Conservation (phyloP, 2,888 invertebrate genomes). For the Rhyacophila evoluta region DNA sequence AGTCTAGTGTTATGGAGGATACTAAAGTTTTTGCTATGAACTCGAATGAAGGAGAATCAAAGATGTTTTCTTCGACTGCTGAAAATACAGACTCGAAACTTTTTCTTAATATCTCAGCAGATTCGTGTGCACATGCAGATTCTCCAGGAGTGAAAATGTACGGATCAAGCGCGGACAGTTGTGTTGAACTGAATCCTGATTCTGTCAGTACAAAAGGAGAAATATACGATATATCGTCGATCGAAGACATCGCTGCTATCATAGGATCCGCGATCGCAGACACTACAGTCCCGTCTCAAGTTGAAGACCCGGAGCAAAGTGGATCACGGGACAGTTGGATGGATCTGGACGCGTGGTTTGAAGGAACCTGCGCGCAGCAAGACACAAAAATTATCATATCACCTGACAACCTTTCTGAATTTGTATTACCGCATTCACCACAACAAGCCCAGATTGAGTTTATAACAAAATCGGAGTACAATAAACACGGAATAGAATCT, state of each 20-base stretch:
- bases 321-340: slow-evolving; percentile 88
- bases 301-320: slow-evolving; percentile 78
- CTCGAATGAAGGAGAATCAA: slow-evolving; percentile 65
- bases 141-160: slow-evolving; percentile 70
- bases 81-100: slow-evolving; percentile 67
- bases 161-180: slow-evolving; percentile 68
- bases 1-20: slow-evolving; percentile 73
- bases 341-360: slow-evolving; percentile 90
- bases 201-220: slow-evolving; percentile 69
- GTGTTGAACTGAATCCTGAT: slow-evolving; percentile 65
- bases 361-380: slow-evolving; percentile 80
- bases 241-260: slow-evolving; percentile 87
- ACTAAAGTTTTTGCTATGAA: slow-evolving; percentile 73
- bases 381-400: slow-evolving; percentile 76
- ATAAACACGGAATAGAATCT: slow-evolving; percentile 65
- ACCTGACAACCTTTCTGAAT: slow-evolving; percentile 76
- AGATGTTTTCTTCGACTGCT: slow-evolving; percentile 65
- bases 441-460: slow-evolving; percentile 69
- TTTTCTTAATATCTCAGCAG: slow-evolving; percentile 57
- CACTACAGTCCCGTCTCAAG: slow-evolving; percentile 82
- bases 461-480: slow-evolving; percentile 64
- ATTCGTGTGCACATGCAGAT: slow-evolving; percentile 65
- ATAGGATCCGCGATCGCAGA: slow-evolving; percentile 92
- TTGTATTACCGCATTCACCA: slow-evolving; percentile 75
- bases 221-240: slow-evolving; percentile 80